These are phyloP conservation scores for Drosophila suzukii DNA, from an alignment of 1,140 invertebrate genomes.

Conservation along the genomic window DNA sequence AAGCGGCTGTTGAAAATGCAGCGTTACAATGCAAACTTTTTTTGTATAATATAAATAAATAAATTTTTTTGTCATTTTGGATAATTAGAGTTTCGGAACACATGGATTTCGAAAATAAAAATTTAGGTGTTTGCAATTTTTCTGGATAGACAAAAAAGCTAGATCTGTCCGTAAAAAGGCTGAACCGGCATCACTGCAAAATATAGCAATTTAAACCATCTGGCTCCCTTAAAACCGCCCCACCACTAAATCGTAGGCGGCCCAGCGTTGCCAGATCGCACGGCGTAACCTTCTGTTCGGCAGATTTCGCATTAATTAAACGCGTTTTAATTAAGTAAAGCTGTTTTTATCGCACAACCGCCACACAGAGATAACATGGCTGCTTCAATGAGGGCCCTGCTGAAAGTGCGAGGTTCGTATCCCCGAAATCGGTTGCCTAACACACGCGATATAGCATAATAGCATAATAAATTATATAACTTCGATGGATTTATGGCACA, in stretches of 20 bases:
- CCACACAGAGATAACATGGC: slow-evolving; percentile 66
- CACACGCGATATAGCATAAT: slow-evolving; percentile 21
- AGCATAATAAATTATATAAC: slow-evolving; percentile 73
- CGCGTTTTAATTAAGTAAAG: slow-evolving; percentile 69
- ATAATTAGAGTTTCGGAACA: too few species aligned
- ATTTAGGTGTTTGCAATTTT: background rate
- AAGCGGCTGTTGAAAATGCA: too few species aligned
- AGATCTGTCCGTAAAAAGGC: too few species aligned
- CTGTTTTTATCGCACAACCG: slow-evolving; percentile 69
- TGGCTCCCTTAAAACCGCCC: background rate
- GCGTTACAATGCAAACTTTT: too few species aligned
- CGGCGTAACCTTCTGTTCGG: slow-evolving; percentile 46
- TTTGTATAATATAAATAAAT: too few species aligned
- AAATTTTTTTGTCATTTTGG: too few species aligned
- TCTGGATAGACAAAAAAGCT: too few species aligned
- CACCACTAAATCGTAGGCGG: background rate
- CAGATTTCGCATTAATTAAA: slow-evolving; percentile 67
- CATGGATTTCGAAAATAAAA: background rate
- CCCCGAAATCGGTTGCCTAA: slow-evolving; percentile 60
- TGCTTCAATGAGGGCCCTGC: slow-evolving; percentile 78
- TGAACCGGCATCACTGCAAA: too few species aligned
- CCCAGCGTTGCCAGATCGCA: slow-evolving; percentile 27
- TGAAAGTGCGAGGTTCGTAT: slow-evolving; percentile 79
- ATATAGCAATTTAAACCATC: background rate
- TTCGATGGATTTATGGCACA: slow-evolving; percentile 49